Conservation (phyloP, 1,140 invertebrate species). For the Macrosteles quadrilineatus region DNA sequence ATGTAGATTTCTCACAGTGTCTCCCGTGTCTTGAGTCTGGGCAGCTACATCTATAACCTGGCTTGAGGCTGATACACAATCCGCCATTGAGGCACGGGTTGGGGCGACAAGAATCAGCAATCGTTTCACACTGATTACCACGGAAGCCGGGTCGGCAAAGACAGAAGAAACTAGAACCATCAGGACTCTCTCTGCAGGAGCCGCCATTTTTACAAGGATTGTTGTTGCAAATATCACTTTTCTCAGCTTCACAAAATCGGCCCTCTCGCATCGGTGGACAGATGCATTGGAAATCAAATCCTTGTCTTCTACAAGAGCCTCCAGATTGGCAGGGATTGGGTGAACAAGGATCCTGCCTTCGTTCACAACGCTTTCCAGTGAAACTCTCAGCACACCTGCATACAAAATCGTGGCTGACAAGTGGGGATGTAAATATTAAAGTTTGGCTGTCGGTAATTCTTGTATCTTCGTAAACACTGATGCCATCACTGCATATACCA, state of each 20-base stretch:
- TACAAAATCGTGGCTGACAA: slow-evolving; percentile 71
- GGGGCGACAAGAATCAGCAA: slow-evolving; percentile 83
- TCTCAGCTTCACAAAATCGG: slow-evolving; percentile 78
- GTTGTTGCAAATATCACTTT: slow-evolving; percentile 77
- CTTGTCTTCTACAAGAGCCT: slow-evolving; percentile 78
- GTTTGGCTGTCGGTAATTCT: slow-evolving; percentile 74
- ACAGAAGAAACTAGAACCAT: slow-evolving; percentile 86
- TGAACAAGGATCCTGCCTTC: slow-evolving; percentile 85
- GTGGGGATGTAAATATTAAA: slow-evolving; percentile 78
- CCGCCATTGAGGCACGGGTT: slow-evolving; percentile 88
- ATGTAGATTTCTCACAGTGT: slow-evolving; percentile 87
- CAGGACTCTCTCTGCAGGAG: slow-evolving; percentile 82
- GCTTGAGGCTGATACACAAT: slow-evolving; percentile 77
- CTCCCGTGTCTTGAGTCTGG: slow-evolving; percentile 83
- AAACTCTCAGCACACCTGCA: slow-evolving; percentile 81
- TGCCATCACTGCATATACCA: slow-evolving; percentile 71
- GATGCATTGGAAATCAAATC: slow-evolving; percentile 78
- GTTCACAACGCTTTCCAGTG: slow-evolving; percentile 75
- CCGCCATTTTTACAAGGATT: slow-evolving; percentile 89
- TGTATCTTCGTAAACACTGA: slow-evolving; percentile 67
- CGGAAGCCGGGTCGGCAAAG: slow-evolving; percentile 85
- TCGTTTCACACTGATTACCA: slow-evolving; percentile 83
- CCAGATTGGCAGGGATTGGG: slow-evolving; percentile 84
- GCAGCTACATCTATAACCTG: slow-evolving; percentile 86
- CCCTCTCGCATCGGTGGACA: slow-evolving; percentile 78